A percentile compares a stretch with the other conserved stretches of the same genome.
phyloP scores from a whole-genome alignment of 2,113 vertebrate species.

The Larimichthys polyactis region DNA sequence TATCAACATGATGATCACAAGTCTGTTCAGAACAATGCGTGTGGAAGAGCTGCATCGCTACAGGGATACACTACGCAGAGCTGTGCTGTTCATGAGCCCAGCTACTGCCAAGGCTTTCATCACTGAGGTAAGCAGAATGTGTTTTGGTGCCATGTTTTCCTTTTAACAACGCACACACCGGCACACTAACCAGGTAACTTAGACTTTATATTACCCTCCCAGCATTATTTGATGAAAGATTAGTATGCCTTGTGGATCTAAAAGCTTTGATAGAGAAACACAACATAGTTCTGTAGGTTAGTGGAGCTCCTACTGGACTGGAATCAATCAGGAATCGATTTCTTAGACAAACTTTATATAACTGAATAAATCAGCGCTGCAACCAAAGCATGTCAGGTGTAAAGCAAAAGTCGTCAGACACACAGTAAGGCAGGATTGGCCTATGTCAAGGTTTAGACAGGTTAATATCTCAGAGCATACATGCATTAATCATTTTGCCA shows the following conservation, averaged over 20 bases:
- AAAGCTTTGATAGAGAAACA: conserved; percentile 9
- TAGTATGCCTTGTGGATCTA: conserved; percentile 1
- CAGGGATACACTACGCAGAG: conserved; percentile 93
- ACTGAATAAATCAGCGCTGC: not conserved
- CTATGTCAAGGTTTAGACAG: not conserved
- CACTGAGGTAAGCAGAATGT: conserved; percentile 88
- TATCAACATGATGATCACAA: conserved; percentile 99
- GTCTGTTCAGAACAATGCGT: conserved; percentile 95
- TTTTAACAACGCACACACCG: not conserved
- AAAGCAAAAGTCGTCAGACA: not conserved
- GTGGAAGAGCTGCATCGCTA: conserved; percentile 98
- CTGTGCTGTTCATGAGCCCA: conserved; percentile 97
- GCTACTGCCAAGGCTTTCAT: conserved; percentile 96
- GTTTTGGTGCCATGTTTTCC: not conserved
- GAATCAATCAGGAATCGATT: conserved; percentile 21
- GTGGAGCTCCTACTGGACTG: not conserved
- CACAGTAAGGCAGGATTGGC: not conserved
- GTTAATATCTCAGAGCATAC: not conserved
- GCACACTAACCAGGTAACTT: not conserved
- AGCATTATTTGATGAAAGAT: not conserved
- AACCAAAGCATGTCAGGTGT: not conserved
- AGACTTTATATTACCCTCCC: not conserved
- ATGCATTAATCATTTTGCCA: conserved; percentile 12
- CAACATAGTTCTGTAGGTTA: conserved; percentile 3
- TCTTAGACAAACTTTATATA: not conserved